Percentiles rank a stretch among this genome's conserved stretches.
These are phyloP conservation scores for Hofmannophila pseudospretella DNA, from an alignment of 2,888 invertebrate species.

Conservation along the genomic window DNA sequence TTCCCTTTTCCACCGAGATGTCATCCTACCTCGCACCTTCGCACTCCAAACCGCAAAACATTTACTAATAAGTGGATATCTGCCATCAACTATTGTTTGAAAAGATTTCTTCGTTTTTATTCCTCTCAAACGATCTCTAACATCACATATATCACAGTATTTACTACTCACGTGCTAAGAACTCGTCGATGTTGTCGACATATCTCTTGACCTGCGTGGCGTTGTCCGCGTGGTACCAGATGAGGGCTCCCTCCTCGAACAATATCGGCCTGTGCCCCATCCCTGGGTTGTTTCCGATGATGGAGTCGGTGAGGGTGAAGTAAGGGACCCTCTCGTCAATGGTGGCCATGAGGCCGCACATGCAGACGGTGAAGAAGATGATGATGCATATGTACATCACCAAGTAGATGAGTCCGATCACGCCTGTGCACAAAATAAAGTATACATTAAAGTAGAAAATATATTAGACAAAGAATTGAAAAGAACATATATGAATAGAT, in stretches of 20 bases:
- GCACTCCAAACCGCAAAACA: too few relatives aligned
- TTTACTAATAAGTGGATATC: too few relatives aligned
- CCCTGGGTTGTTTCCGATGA: slow-evolving; percentile 85
- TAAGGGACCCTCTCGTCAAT: slow-evolving; percentile 85
- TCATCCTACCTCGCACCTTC: too few relatives aligned
- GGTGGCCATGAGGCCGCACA: slow-evolving; percentile 88
- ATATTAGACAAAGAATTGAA: too few relatives aligned
- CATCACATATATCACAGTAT: too few relatives aligned
- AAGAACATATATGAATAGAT: too few relatives aligned
- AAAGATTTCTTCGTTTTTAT: too few relatives aligned
- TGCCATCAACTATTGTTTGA: too few relatives aligned
- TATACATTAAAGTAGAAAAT: too few relatives aligned
- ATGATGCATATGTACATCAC: slow-evolving; percentile 93
- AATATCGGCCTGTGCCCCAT: slow-evolving; percentile 82
- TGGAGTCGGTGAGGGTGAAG: slow-evolving; percentile 87
- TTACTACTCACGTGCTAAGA: slow-evolving; percentile 80
- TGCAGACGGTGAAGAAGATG: slow-evolving; percentile 92
- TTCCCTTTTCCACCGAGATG: too few relatives aligned
- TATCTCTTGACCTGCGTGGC: slow-evolving; percentile 74
- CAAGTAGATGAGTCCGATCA: slow-evolving; percentile 91
- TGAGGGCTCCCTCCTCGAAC: slow-evolving; percentile 79
- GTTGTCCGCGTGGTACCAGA: slow-evolving; percentile 79
- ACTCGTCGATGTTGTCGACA: slow-evolving; percentile 77
- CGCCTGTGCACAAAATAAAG: slow-evolving; percentile 88
- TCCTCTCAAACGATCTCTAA: too few relatives aligned